Base-by-base conservation (phyloP, 2,888 invertebrate species). In the Parnassius orleans region DNA sequence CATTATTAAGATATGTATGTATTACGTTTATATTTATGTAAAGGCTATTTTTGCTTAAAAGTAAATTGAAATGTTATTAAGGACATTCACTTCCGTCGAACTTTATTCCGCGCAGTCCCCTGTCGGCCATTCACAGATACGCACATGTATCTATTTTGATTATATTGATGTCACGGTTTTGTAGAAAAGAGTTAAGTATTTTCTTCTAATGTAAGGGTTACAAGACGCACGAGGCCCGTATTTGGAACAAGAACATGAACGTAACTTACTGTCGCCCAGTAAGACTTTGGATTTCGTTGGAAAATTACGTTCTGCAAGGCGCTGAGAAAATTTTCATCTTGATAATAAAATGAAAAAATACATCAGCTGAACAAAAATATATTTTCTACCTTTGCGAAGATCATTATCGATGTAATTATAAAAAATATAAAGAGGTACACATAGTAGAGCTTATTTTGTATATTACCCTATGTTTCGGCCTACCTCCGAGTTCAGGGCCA, bases 101-200 rank as follows among this genome's bases (percentile, higher is more conserved):
- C 60, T 69, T 69, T 41, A 64, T 50, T 70, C 62, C 42, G 9
- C 19, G 15, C 44, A 66, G 72, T 82, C 85, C 84, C 84, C 61
- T 63, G 80, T 67, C 76, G 75, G 72, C 78, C 79, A 80, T 87
- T 84, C 77, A 68, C 74, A 71, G 74, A 63, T 59, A 59, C 46
- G 69, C 76, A 73, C 74, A 72, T 76, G 74, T 79, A 79, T 78
- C 78, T 76, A 73, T 84, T 86, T 85, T 85, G 84, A 84, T 85
- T 85, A 85, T 83, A 79, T 73, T 80, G 81, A 79, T 79, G 81
- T 84, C 84, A 81, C 71, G 75, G 78, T 71, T 72, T 76, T 72
- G 69, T 72, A 76, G 77, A 78, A 83, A 83, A 84, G 46, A 84
- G 79, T 86, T 82, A 83, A 82, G 84, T 86, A 84, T 84, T 79